Base-by-base conservation (phyloP, 2,797 vertebrate species). In the Parotocinclus haroldoi region DNA sequence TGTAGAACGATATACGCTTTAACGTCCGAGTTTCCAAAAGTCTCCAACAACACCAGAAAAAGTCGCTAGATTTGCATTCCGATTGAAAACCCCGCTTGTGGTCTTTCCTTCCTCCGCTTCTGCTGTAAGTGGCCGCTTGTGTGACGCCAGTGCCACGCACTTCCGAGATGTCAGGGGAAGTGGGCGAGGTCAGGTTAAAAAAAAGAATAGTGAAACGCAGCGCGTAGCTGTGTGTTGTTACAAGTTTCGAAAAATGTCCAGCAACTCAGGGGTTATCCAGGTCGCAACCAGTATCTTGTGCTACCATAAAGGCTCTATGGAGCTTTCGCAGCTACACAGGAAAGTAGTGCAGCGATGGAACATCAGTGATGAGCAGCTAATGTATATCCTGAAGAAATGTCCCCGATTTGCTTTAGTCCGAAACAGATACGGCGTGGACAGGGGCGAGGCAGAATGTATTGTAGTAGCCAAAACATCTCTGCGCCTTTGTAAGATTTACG, bases 401-500 rank as follows among this genome's bases (percentile, higher is more conserved):
- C 40, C 83, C 17, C 74, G 88, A 38, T 89, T 89, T 60, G 58
- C 78, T 7, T 60, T 85, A 61, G 77, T 84, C 36, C 66, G n/a
- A 44, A 76, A 16, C 69, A 66, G 46, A 17, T 63, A 52, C 48
- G 19, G 37, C 42, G 37, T 61, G 19, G 74, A 76, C n/a, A 63
- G 68, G 4, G 65, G 46, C 54, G 68, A 64, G 17, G 12, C 67
- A 0, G 79, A 78, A 17, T 72, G 51, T 57, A 71, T 50, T 6
- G 81, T 89, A n/a, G 83, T 88, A 1, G 88, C 84, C 1, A 79
- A 74, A 50, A 89, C 88, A 16, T 72, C 79, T 3, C 74, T 92
- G 63, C 85, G 93, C 36, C 79, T 95, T 37, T 95, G 94, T 81
- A 75, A 68, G 58, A 82, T 78, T 39, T 87, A 89, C 68, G 54